Percentiles rank a stretch among this genome's conserved stretches.
These are phyloP conservation scores for Heliconius cydno DNA, from an alignment of 2,888 invertebrate genomes.

Conservation along the genomic window DNA sequence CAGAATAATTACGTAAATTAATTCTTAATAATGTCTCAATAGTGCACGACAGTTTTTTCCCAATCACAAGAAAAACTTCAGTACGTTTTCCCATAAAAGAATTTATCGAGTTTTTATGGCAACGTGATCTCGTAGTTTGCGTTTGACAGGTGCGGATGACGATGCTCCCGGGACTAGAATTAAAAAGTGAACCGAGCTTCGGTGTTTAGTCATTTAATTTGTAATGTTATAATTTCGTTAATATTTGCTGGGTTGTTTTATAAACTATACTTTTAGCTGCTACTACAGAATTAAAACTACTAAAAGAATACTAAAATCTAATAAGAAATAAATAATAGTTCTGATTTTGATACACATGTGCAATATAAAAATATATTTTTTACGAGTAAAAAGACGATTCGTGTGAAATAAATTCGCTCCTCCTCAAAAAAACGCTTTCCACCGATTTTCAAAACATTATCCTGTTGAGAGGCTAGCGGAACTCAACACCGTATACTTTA, in stretches of 20 bases:
- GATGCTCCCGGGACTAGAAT: conserved; percentile 20
- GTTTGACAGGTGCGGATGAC: conserved; percentile 27
- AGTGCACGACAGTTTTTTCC: neutral
- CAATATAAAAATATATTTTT: conserved; percentile 3
- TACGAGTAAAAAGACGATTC: conserved; percentile 19
- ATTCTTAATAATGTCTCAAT: too few relatives aligned
- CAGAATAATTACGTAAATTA: too few relatives aligned
- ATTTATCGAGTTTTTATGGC: conserved; percentile 24
- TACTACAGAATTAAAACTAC: too few relatives aligned
- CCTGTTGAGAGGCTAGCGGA: too few relatives aligned
- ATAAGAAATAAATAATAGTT: neutral
- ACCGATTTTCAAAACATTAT: too few relatives aligned
- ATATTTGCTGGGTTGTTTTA: neutral
- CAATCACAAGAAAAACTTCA: conserved; percentile 11
- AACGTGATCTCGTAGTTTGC: conserved; percentile 24
- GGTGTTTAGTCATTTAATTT: neutral
- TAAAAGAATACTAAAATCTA: neutral
- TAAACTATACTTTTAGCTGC: too few relatives aligned
- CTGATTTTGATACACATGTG: neutral
- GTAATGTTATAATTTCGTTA: neutral
- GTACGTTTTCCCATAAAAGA: conserved; percentile 30
- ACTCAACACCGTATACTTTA: neutral
- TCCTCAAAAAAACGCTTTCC: too few relatives aligned
- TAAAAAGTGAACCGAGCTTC: neutral
- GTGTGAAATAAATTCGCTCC: neutral